phyloP scores from a whole-genome alignment of 2,888 invertebrate genomes.

The Drosophila formosana region DNA sequence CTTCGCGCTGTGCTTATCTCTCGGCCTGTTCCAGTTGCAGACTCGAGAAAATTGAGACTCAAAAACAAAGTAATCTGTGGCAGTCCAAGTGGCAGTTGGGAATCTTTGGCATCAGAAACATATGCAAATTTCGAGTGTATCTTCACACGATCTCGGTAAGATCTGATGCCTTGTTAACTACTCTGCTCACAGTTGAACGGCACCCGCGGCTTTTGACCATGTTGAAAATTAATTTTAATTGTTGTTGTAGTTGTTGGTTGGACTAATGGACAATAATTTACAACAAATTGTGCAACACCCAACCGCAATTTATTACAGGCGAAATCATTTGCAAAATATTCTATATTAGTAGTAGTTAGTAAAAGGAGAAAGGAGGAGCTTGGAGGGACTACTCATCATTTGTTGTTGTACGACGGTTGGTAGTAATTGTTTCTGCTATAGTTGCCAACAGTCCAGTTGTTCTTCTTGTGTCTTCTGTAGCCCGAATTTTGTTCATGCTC shows the following conservation, averaged over 20 bases:
- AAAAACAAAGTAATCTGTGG: no score
- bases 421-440: slow-evolving; percentile 8
- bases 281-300: slow-evolving; percentile 40
- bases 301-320: slow-evolving; percentile 42
- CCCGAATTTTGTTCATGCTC: neutral
- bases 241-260: slow-evolving; percentile 45
- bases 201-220: slow-evolving; percentile 57
- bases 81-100: neutral
- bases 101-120: slow-evolving; percentile 31
- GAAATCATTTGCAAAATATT: slow-evolving; percentile 1
- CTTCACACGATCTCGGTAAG: slow-evolving; percentile 73
- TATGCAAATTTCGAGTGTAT: slow-evolving; percentile 71
- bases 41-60: neutral
- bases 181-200: slow-evolving; percentile 40
- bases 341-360: neutral
- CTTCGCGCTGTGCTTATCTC: slow-evolving; percentile 50
- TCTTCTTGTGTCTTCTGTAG: neutral
- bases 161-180: slow-evolving; percentile 66
- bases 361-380: neutral
- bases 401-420: slow-evolving; percentile 2
- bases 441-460: slow-evolving; percentile 1
- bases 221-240: slow-evolving; percentile 81
- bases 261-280: slow-evolving; percentile 58
- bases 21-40: neutral
- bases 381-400: neutral